Percentiles rank a stretch among this genome's conserved stretches.
phyloP scores from a whole-genome alignment of 2,797 vertebrate species.

The Natrix natrix region DNA sequence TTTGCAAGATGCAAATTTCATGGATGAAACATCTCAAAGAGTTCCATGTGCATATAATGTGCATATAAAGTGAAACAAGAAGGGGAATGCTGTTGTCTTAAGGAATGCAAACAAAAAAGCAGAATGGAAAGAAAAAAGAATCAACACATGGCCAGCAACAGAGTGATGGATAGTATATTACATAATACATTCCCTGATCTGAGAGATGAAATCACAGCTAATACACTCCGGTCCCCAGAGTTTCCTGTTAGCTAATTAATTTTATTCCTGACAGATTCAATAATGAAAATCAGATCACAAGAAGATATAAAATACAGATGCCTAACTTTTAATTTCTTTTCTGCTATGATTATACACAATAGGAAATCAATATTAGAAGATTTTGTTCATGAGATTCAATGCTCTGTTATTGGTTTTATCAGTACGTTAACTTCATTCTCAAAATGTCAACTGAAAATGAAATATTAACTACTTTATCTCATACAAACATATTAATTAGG shows the following conservation, averaged over 20 bases:
- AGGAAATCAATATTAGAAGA: not conserved
- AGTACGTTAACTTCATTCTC: not conserved
- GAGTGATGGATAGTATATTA: not conserved
- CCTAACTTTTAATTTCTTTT: not conserved
- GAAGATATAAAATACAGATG: not conserved
- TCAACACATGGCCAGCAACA: not conserved
- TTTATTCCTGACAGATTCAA: conserved; percentile 1
- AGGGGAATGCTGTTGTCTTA: not conserved
- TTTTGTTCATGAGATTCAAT: not conserved
- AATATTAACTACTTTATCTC: not conserved
- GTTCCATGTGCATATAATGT: not conserved
- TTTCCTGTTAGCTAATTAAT: conserved; percentile 10
- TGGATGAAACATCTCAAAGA: not conserved
- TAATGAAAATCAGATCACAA: conserved; percentile 3
- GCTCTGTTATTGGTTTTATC: not conserved
- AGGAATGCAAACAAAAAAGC: not conserved
- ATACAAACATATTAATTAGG: not conserved
- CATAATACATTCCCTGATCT: not conserved
- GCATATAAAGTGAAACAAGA: not conserved
- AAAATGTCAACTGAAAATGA: not conserved
- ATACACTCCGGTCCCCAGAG: not conserved
- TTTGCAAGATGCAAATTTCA: not conserved
- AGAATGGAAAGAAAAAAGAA: not conserved
- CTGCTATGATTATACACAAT: not conserved
- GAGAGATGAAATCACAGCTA: not conserved